Percentiles rank a stretch among this genome's conserved stretches.
phyloP scores from a whole-genome alignment of 2,113 vertebrate species.

The Dicentrarchus labrax region DNA sequence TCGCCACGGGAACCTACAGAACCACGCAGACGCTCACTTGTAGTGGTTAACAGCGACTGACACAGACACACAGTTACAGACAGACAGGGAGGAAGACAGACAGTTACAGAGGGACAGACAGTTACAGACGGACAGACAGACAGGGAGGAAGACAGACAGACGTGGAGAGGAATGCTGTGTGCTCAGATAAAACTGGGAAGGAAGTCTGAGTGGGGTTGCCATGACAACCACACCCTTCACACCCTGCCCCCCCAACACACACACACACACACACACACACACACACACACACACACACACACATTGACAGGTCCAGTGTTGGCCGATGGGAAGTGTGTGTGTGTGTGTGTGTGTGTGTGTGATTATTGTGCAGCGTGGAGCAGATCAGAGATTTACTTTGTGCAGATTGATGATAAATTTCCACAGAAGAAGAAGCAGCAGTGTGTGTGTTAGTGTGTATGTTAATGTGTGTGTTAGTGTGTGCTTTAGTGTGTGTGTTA shows the following conservation, averaged over 20 bases:
- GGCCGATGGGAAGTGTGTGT: constrained; percentile 16
- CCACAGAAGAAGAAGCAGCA: neutral
- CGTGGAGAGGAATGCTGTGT: constrained; percentile 62
- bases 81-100: neutral
- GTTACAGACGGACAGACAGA: neutral
- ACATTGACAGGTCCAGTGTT: neutral
- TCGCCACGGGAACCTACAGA: too few relatives aligned
- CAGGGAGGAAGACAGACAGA: constrained; percentile 52
- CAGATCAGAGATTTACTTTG: constrained; percentile 41
- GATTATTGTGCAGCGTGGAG: constrained; percentile 14
- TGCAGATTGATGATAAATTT: constrained; percentile 20
- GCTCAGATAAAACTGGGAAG: constrained; percentile 70
- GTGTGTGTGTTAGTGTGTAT: too few relatives aligned
- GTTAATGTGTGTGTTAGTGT: too few relatives aligned
- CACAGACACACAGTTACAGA: neutral
- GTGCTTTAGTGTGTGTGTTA: too few relatives aligned
- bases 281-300: neutral
- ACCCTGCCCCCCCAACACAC: constrained; percentile 43
- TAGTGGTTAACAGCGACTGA: neutral
- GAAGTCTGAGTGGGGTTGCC: constrained; percentile 74
- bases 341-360: constrained; percentile 36
- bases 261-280: neutral
- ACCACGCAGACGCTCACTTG: neutral
- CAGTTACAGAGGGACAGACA: neutral
- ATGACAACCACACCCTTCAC: constrained; percentile 70